Evolutionary conservation across 2,113 vertebrate species (phyloP).

Genomic region (Osmerus eperlanus): DNA sequence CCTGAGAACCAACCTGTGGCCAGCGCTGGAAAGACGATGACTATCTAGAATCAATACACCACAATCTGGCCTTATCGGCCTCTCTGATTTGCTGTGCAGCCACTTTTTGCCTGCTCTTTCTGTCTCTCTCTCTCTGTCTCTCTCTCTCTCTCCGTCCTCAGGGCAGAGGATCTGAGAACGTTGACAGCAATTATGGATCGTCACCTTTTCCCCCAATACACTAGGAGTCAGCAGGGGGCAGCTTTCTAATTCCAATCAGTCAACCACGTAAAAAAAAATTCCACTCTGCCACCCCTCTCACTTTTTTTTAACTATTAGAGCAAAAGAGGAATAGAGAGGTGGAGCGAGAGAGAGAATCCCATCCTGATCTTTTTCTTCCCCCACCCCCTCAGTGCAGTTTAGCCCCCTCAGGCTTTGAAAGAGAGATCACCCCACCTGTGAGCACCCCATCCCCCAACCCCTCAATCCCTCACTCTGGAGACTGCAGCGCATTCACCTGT

Average conservation of each 20-base stretch:
- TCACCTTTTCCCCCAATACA: slow-evolving; percentile 47
- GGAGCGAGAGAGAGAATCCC: neutral
- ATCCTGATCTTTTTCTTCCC: neutral
- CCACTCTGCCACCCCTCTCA: neutral
- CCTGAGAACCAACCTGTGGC: slow-evolving; percentile 40
- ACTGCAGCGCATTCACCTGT: slow-evolving; percentile 32
- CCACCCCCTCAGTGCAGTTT: slow-evolving; percentile 35
- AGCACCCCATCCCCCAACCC: neutral
- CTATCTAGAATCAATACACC: slow-evolving; percentile 68
- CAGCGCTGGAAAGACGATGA: slow-evolving; percentile 58
- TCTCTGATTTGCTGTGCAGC: slow-evolving; percentile 55
- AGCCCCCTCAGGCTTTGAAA: slow-evolving; percentile 39
- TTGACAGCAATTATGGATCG: slow-evolving; percentile 59
- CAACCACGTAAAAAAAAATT: slow-evolving; percentile 20
- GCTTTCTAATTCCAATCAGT: slow-evolving; percentile 27
- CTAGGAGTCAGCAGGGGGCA: slow-evolving; percentile 29
- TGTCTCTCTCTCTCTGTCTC: neutral
- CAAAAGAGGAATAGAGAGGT: neutral
- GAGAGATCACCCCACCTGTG: slow-evolving; percentile 20
- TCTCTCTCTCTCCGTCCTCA: slow-evolving; percentile 21
- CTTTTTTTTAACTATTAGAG: neutral
- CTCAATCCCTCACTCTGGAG: slow-evolving; percentile 19
- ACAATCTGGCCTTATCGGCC: slow-evolving; percentile 65
- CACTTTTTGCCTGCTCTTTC: slow-evolving; percentile 49
- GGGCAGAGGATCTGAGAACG: slow-evolving; percentile 39